phyloP scores from a whole-genome alignment of 2,113 vertebrate species.

The Emydocephalus ijimae region DNA sequence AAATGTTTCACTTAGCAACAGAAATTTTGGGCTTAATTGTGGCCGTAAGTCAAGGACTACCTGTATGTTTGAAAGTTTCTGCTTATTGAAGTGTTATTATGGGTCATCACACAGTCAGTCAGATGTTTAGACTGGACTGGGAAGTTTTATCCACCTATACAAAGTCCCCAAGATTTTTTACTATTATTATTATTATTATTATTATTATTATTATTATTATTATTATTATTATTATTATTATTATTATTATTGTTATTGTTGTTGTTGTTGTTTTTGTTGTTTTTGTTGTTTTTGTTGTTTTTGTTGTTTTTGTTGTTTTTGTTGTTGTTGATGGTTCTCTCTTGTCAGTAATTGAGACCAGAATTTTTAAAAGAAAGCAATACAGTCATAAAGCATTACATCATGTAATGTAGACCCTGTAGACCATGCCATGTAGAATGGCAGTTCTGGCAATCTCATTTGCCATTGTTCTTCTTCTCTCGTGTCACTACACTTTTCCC shows the following conservation, averaged over 20 bases:
- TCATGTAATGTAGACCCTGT: background rate
- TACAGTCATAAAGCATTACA: background rate
- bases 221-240: background rate
- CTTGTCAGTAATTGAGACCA: background rate
- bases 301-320: too few species aligned
- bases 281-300: too few species aligned
- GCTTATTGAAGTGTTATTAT: background rate
- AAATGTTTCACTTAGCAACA: too few species aligned
- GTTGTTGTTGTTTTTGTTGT: too few species aligned
- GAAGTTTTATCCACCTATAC: too few species aligned
- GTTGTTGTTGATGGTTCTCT: background rate
- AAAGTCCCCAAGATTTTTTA: background rate
- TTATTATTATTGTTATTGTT: accelerated
- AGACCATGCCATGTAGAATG: background rate
- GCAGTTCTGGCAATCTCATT: background rate
- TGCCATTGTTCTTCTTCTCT: too few species aligned
- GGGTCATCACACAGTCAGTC: too few species aligned
- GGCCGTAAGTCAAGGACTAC: too few species aligned
- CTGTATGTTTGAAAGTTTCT: background rate
- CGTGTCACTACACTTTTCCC: too few species aligned
- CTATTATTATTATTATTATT: background rate
- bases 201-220: too few species aligned
- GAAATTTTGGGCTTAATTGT: too few species aligned
- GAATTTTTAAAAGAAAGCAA: background rate
- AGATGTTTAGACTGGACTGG: too few species aligned